Evolutionary conservation across 1,140 invertebrate species (phyloP).

Genomic region (Bombus terrestris): DNA sequence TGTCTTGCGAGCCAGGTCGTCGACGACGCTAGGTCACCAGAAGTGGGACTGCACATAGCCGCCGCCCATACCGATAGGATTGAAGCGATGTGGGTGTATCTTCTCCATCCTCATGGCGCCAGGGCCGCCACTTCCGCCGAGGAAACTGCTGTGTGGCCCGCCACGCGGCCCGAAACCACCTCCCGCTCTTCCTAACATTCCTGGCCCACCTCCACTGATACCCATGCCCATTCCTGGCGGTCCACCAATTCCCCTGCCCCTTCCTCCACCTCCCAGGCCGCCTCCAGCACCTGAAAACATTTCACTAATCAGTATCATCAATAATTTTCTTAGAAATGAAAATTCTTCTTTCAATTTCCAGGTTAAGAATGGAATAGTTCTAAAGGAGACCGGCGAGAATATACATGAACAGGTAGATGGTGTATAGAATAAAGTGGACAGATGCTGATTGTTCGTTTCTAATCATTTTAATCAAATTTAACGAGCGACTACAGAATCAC

Average conservation of each 20-base stretch:
- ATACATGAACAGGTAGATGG: neutral
- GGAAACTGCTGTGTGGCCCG: conserved; percentile 74
- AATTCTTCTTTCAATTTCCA: neutral
- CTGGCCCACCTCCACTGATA: conserved; percentile 68
- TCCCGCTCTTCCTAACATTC: conserved; percentile 63
- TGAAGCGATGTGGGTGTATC: conserved; percentile 81
- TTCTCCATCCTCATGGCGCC: conserved; percentile 83
- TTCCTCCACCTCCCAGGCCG: conserved; percentile 62
- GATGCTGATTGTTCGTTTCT: conserved; percentile 53
- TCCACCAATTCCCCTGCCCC: conserved; percentile 69
- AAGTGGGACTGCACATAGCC: conserved; percentile 81
- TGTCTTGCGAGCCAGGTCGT: conserved; percentile 4
- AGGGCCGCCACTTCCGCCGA: conserved; percentile 75
- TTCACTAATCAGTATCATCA: neutral
- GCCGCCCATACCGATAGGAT: conserved; percentile 81
- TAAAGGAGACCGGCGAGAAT: neutral
- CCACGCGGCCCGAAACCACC: conserved; percentile 69
- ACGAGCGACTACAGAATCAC: conserved; percentile 59
- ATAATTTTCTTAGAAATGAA: neutral
- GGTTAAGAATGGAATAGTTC: neutral
- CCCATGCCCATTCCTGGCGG: conserved; percentile 73
- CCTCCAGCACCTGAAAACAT: conserved; percentile 49
- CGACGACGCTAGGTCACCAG: conserved; percentile 75
- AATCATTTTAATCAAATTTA: conserved; percentile 69
- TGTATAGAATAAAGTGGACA: conserved; percentile 45